A percentile compares a stretch with the other conserved stretches of the same genome.
Evolutionary conservation across 2,797 vertebrate species (phyloP).

Genomic region (Syndactyla subalaris): DNA sequence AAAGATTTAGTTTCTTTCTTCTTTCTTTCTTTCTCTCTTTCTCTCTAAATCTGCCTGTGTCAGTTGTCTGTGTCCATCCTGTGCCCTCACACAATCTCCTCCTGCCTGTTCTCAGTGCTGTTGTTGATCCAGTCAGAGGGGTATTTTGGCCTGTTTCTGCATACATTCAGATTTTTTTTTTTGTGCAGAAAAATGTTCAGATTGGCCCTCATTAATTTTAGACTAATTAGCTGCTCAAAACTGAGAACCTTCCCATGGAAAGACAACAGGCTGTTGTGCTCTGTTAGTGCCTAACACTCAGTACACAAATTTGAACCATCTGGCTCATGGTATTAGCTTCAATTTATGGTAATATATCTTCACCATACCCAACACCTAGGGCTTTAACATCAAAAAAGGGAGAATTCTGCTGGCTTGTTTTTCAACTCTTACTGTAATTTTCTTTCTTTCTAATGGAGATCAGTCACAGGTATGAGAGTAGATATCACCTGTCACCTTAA

Average conservation of each 20-base stretch:
- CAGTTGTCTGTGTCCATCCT: accelerated
- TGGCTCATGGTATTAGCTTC: conserved; percentile 10
- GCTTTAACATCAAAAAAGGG: neutral
- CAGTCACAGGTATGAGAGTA: neutral
- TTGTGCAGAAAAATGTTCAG: conserved; percentile 2
- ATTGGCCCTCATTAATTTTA: conserved; percentile 30
- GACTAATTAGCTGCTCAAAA: conserved; percentile 42
- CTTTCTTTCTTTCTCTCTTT: no score
- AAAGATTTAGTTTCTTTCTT: neutral
- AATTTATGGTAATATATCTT: conserved; percentile 30
- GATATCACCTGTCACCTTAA: neutral
- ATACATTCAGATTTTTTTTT: neutral
- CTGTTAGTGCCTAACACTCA: neutral
- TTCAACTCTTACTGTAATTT: neutral
- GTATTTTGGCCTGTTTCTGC: neutral
- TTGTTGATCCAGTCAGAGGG: neutral
- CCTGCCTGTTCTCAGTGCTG: neutral
- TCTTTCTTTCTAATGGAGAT: neutral
- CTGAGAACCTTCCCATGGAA: neutral
- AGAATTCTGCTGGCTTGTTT: neutral
- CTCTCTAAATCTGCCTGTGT: neutral
- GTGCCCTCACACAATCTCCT: neutral
- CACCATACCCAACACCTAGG: neutral
- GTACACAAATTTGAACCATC: conserved; percentile 46
- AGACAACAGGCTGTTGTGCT: conserved; percentile 31